These are phyloP conservation scores for Ceratosolen fusciceps DNA, from an alignment of 1,140 invertebrate species.

Conservation along the genomic window DNA sequence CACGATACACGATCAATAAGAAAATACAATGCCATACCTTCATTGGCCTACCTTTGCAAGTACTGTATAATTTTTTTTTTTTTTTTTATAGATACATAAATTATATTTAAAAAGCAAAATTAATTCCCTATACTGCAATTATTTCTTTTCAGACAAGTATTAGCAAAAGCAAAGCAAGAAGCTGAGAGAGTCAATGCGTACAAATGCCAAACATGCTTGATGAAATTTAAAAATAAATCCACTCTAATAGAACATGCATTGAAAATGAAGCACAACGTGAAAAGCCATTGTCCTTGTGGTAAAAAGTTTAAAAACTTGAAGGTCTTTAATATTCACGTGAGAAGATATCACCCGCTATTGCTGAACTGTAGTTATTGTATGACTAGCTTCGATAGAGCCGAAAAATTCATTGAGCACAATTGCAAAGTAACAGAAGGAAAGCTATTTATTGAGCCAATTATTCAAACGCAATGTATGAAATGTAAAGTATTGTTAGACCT, in stretches of 20 bases:
- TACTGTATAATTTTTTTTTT: conserved; percentile 33
- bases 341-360: conserved; percentile 50
- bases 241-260: conserved; percentile 39
- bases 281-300: conserved; percentile 54
- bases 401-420: conserved; percentile 52
- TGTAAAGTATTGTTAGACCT: conserved; percentile 47
- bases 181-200: background rate
- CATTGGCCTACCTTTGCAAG: conserved; percentile 36
- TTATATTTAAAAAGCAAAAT: too few relatives aligned
- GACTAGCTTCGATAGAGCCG: conserved; percentile 46
- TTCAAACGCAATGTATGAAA: conserved; percentile 51
- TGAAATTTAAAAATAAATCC: conserved; percentile 26
- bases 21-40: conserved; percentile 21
- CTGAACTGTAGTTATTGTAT: conserved; percentile 59
- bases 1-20: background rate
- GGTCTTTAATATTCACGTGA: conserved; percentile 53
- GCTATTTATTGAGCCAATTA: conserved; percentile 49
- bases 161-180: conserved; percentile 12
- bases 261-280: conserved; percentile 36
- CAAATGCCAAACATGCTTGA: conserved; percentile 35
- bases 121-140: too few relatives aligned
- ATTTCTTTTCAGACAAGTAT: conserved; percentile 43
- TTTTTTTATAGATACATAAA: too few relatives aligned
- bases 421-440: conserved; percentile 51
- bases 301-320: conserved; percentile 55